Evolutionary conservation across 2,113 vertebrate species (phyloP), one percentile per base, ranked within the genome.

Genomic region (Ptilorrhoa leucosticta): DNA sequence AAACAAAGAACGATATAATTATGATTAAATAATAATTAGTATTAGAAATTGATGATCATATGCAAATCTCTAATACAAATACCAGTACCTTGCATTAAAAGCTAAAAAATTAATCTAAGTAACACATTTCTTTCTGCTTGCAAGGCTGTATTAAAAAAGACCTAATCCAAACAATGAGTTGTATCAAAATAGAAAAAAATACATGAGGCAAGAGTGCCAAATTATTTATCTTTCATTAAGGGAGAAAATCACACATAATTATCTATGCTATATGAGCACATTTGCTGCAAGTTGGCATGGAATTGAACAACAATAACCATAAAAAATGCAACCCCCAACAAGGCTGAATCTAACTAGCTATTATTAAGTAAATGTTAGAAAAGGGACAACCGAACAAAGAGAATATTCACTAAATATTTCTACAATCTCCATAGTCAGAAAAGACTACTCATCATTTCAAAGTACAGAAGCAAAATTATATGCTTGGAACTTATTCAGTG

Each of bases 151-250:
- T 35, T 92, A 30, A 57, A 76, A 72, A 87, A 68, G 11, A 78
- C 31, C 14, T 87, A 79, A 56, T 78, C 24, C 75, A 97, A 95
- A 97, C 89, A 97, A 96, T 87, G 72, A 83, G 28, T 75, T 89
- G 57, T 53, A 95, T 60, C 87, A 91, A 97, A 97, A 96, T 45
- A 94, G 80, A 97, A 96, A 97, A 97, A 96, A 95, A 87, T 56
- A 87, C 42, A 69, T 90, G 87, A 96, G 75, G 90, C 77, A 96
- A 85, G 66, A 64, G 68, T 96, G 93, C 83, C 96, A 97, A 96
- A 97, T 97, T 97, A 97, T 97, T 98, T 98, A 93, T 97, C 88
- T 97, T 97, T 95, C 92, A 97, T 93, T 94, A 94, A 87, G 68
- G 44, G 76, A 97, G 91, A 98, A 98, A 98, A 98, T 97, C 93